Conservation (phyloP, 2,797 vertebrate genomes). For the Acridotheres tristis region DNA sequence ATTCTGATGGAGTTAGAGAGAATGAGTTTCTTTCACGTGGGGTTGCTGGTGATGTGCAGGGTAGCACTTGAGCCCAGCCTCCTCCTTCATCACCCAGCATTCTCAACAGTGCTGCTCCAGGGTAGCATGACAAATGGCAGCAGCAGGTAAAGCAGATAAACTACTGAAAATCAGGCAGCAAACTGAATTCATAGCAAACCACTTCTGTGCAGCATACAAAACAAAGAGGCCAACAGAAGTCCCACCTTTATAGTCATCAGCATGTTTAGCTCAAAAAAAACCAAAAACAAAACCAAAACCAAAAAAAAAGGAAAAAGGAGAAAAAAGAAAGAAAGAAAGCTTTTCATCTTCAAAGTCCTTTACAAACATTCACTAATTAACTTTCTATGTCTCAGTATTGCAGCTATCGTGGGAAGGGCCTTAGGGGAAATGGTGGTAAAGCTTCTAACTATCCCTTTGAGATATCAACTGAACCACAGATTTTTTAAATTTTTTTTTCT, state of each 20-base stretch:
- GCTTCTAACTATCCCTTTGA: neutral
- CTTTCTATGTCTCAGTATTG: neutral
- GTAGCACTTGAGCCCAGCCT: neutral
- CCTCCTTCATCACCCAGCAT: neutral
- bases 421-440: neutral
- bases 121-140: neutral
- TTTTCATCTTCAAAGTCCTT: conserved; percentile 43
- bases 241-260: neutral
- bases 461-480: neutral
- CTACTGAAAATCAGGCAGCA: neutral
- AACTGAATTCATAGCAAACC: neutral
- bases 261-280: neutral
- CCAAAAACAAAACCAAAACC: too few relatives aligned
- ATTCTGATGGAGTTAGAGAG: neutral
- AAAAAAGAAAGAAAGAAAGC: neutral
- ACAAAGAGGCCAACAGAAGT: neutral
- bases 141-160: neutral
- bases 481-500: neutral
- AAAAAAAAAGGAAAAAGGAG: too few relatives aligned
- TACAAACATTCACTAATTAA: conserved; percentile 3
- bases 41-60: neutral
- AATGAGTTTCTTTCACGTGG: neutral
- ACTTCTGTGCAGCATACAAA: conserved; percentile 10
- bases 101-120: neutral
- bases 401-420: conserved; percentile 19